phyloP scores from a whole-genome alignment of 2,113 vertebrate species.

The Anser cygnoides region DNA sequence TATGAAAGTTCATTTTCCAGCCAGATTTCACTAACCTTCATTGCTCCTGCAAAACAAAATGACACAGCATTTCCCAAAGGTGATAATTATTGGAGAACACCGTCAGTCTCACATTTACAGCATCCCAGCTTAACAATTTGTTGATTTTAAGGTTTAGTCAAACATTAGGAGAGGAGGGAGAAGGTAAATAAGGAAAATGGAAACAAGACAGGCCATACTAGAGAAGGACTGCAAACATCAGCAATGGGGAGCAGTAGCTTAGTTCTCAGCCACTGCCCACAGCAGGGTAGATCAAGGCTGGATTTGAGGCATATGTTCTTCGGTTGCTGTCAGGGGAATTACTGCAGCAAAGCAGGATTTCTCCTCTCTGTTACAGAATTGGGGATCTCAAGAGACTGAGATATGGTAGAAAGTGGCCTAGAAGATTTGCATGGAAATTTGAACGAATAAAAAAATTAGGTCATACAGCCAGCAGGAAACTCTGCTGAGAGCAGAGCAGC shows the following conservation, averaged over 20 bases:
- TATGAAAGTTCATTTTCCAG: neutral
- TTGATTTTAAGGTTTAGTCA: neutral
- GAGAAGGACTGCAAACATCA: neutral
- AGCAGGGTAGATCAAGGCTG: neutral
- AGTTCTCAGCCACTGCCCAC: neutral
- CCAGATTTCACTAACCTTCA: neutral
- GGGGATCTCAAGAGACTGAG: neutral
- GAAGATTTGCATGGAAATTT: neutral
- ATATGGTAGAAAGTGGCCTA: neutral
- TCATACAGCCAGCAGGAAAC: neutral
- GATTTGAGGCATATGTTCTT: rapidly evolving
- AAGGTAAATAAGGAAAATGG: neutral
- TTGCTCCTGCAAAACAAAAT: neutral
- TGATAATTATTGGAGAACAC: neutral
- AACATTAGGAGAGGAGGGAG: neutral
- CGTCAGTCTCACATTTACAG: neutral
- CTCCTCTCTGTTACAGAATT: neutral
- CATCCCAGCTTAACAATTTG: neutral
- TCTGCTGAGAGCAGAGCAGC: neutral
- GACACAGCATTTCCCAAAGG: neutral
- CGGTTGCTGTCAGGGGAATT: neutral
- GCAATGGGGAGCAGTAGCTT: neutral
- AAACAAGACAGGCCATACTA: neutral
- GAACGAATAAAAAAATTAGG: neutral
- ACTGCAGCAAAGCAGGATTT: neutral